Conservation (phyloP, 2,113 vertebrate species). For the Gobiocypris rarus region DNA sequence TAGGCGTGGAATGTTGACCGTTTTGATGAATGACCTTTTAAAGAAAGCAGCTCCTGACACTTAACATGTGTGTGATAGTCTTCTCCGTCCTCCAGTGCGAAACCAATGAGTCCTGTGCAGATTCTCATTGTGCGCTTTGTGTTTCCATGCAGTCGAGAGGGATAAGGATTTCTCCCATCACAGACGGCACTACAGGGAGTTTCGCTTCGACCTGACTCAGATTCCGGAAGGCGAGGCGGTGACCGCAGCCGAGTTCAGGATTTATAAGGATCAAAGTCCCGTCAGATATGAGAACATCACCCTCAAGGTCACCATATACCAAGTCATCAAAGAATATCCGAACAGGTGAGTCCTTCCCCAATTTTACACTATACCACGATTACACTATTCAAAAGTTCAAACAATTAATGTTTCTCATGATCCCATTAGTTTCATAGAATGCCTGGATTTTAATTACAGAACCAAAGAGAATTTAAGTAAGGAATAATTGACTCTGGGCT, state of each 20-base stretch:
- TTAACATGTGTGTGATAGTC: conserved; percentile 50
- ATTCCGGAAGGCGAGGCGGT: conserved; percentile 96
- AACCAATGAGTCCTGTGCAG: background rate
- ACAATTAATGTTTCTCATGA: background rate
- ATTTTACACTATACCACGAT: background rate
- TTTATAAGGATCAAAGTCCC: conserved; percentile 94
- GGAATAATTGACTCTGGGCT: no score
- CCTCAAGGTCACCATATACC: conserved; percentile 92
- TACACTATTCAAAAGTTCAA: background rate
- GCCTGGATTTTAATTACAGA: background rate
- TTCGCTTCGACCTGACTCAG: conserved; percentile 97
- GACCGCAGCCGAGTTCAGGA: conserved; percentile 95
- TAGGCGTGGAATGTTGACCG: conserved; percentile 69
- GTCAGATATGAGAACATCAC: conserved; percentile 90
- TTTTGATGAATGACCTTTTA: conserved; percentile 73
- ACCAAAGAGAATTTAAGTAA: no score
- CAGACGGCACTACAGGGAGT: conserved; percentile 95
- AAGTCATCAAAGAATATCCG: conserved; percentile 93
- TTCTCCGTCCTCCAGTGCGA: background rate
- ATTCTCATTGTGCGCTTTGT: conserved; percentile 31
- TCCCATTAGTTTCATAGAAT: background rate
- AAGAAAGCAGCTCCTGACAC: conserved; percentile 57
- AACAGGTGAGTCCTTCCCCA: conserved; percentile 84
- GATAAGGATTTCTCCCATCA: conserved; percentile 99
- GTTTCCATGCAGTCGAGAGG: conserved; percentile 87